A percentile compares a stretch with the other conserved stretches of the same genome.
Conservation (phyloP, 2,888 invertebrate species). For the Scrobipalpa atriplicella region DNA sequence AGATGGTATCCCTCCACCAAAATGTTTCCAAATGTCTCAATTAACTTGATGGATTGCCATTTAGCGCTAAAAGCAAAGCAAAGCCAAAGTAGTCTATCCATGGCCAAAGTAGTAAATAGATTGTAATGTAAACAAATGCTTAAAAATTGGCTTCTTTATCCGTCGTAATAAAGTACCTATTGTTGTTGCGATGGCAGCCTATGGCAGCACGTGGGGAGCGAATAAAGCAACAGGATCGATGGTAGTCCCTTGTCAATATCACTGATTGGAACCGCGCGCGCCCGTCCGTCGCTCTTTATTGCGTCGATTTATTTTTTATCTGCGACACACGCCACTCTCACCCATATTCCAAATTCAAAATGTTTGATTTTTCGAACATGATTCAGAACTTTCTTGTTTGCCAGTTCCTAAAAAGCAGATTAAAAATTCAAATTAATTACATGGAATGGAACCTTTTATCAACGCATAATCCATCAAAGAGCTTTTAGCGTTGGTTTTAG, state of each 20-base stretch:
- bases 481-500: slow-evolving; percentile 28
- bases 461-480: slow-evolving; percentile 31
- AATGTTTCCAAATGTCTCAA: background rate
- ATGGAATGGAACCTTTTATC: slow-evolving; percentile 18
- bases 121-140: slow-evolving; percentile 22
- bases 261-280: slow-evolving; percentile 59
- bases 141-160: slow-evolving; percentile 29
- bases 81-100: background rate
- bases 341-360: slow-evolving; percentile 13
- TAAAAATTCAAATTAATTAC: slow-evolving; percentile 34
- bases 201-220: slow-evolving; percentile 36
- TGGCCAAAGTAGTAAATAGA: background rate
- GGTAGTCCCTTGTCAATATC: slow-evolving; percentile 61
- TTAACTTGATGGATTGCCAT: slow-evolving; percentile 21
- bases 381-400: slow-evolving; percentile 34
- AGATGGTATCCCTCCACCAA: slow-evolving; percentile 6
- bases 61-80: slow-evolving; percentile 15
- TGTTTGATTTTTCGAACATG: slow-evolving; percentile 34
- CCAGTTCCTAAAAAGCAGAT: slow-evolving; percentile 26
- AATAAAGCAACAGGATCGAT: slow-evolving; percentile 48
- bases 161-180: slow-evolving; percentile 41
- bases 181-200: slow-evolving; percentile 31
- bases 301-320: slow-evolving; percentile 50
- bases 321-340: slow-evolving; percentile 28
- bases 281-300: slow-evolving; percentile 51